Percentiles rank a stretch among this genome's conserved stretches.
These are phyloP conservation scores for Urosaurus nigricauda DNA, from an alignment of 2,797 vertebrate species.

Conservation along the genomic window DNA sequence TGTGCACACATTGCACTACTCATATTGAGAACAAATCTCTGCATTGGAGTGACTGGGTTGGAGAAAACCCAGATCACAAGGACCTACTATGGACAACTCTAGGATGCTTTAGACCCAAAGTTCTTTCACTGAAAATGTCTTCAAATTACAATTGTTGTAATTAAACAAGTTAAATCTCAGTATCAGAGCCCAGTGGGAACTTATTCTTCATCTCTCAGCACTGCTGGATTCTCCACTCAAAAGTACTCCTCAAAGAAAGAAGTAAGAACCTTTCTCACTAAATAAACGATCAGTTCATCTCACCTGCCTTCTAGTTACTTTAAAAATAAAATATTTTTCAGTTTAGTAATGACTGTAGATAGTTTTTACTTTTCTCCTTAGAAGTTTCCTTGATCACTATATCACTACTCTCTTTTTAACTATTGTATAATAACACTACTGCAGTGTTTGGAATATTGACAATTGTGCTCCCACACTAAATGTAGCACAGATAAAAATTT, in stretches of 20 bases:
- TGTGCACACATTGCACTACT: neutral
- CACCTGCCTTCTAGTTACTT: neutral
- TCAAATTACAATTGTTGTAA: neutral
- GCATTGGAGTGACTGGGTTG: neutral
- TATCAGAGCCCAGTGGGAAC: neutral
- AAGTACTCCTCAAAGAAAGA: neutral
- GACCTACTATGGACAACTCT: too few species aligned
- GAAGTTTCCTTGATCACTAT: neutral
- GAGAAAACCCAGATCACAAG: neutral
- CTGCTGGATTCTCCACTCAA: neutral
- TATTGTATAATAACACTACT: neutral
- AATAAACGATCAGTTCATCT: conserved; percentile 10
- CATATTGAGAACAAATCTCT: neutral
- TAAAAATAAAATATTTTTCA: neutral
- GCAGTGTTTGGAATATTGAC: neutral
- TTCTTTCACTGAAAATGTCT: neutral
- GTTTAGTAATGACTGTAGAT: neutral
- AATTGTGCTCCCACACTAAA: neutral
- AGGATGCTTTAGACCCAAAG: neutral
- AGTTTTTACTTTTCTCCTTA: neutral
- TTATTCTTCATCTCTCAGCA: neutral
- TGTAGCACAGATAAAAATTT: too few species aligned
- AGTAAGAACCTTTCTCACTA: conserved; percentile 3
- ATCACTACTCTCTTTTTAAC: neutral
- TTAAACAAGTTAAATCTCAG: neutral